phyloP scores from a whole-genome alignment of 2,888 invertebrate species.

The Charanyca ferruginea region DNA sequence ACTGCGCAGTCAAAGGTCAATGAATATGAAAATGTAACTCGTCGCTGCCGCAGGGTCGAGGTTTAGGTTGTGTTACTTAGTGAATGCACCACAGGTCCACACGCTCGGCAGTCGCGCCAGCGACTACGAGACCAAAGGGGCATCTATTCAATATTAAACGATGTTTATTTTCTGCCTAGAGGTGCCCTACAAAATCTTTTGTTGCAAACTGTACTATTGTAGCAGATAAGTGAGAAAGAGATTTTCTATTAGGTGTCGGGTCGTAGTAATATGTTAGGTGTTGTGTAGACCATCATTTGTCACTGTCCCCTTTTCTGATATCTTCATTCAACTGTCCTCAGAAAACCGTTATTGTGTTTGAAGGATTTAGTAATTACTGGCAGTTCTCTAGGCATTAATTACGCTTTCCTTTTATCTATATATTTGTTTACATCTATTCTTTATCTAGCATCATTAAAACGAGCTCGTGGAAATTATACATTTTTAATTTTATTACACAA shows the following conservation, averaged over 20 bases:
- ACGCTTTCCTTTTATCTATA: not conserved
- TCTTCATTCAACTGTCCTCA: slow-evolving; percentile 27
- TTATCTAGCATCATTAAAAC: slow-evolving; percentile 14
- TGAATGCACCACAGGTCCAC: too few species aligned
- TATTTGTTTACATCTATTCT: slow-evolving; percentile 15
- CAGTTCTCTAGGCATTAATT: slow-evolving; percentile 31
- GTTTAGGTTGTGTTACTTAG: too few species aligned
- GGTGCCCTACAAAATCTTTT: not conserved
- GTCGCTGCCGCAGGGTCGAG: too few species aligned
- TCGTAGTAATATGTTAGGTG: slow-evolving; percentile 21
- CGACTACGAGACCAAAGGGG: too few species aligned
- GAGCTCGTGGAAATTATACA: not conserved
- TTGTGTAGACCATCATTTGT: slow-evolving; percentile 46
- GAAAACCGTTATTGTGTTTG: slow-evolving; percentile 21
- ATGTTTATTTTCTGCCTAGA: not conserved
- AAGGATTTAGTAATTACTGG: slow-evolving; percentile 28
- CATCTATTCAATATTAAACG: too few species aligned
- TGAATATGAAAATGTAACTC: too few species aligned
- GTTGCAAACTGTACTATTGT: slow-evolving; percentile 6
- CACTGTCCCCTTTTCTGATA: slow-evolving; percentile 44
- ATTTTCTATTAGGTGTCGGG: slow-evolving; percentile 28
- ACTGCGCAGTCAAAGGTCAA: too few species aligned
- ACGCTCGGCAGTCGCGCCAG: too few species aligned
- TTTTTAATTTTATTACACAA: slow-evolving; percentile 13
- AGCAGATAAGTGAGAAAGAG: slow-evolving; percentile 25